Conservation (phyloP, 2,113 vertebrate genomes). For the Peromyscus californicus region DNA sequence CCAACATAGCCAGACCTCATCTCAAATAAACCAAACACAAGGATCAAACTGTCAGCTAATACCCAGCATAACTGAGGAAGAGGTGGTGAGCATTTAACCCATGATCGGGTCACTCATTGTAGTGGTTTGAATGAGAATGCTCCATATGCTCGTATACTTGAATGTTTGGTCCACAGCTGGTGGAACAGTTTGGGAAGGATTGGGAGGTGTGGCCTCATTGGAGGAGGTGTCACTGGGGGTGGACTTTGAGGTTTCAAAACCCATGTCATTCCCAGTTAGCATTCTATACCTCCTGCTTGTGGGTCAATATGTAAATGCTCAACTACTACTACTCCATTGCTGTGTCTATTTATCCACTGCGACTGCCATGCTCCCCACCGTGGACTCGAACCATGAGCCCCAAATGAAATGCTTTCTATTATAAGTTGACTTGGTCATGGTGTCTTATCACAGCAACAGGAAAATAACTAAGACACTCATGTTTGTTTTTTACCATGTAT, state of each 20-base stretch:
- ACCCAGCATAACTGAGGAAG: neutral
- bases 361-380: neutral
- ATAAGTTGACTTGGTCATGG: neutral
- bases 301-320: neutral
- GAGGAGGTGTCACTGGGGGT: neutral
- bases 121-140: neutral
- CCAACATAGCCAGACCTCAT: neutral
- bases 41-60: neutral
- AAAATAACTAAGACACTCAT: neutral
- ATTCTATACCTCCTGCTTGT: neutral
- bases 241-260: neutral
- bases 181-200: neutral
- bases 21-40: neutral
- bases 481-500: neutral
- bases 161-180: neutral
- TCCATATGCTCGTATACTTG: neutral
- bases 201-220: neutral
- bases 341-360: neutral
- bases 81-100: neutral
- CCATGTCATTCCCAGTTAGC: neutral
- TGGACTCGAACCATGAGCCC: neutral
- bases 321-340: neutral
- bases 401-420: neutral
- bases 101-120: neutral
- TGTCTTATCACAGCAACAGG: neutral